phyloP scores from a whole-genome alignment of 53 echinoderm and acorn worm genomes.

The Hippasteria phrygiana region DNA sequence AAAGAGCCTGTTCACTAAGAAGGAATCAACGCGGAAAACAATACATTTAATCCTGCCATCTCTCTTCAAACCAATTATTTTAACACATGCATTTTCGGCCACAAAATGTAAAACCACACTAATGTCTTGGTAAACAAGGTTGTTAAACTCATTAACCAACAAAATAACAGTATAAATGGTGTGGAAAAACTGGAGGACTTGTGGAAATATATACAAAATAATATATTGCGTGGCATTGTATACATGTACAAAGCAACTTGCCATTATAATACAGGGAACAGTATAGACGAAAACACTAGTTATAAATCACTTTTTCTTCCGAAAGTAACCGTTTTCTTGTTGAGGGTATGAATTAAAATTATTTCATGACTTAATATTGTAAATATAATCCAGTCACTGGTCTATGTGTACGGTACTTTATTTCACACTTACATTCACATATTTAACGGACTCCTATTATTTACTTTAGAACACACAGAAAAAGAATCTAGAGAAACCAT shows the following conservation, averaged over 20 bases:
- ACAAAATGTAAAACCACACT: slow-evolving; percentile 37
- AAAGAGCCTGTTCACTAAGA: no score
- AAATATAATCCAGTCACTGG: no score
- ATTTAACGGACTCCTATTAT: no score
- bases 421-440: no score
- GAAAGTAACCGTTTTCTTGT: background rate
- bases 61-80: slow-evolving; percentile 40
- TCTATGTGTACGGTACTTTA: no score
- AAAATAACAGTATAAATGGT: slow-evolving; percentile 20
- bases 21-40: no score
- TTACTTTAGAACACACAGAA: no score
- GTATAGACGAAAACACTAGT: background rate
- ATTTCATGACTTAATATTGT: no score
- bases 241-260: background rate
- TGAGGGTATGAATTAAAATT: background rate
- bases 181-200: background rate
- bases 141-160: slow-evolving; percentile 8
- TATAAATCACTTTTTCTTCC: background rate
- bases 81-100: slow-evolving; percentile 49
- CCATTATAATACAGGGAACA: background rate
- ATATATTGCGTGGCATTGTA: slow-evolving; percentile 44
- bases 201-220: slow-evolving; percentile 6
- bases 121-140: slow-evolving; percentile 4
- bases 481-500: no score
- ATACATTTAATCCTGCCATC: no score